These are phyloP conservation scores for Gallinago nigripennis DNA, from an alignment of 2,797 vertebrate genomes.

Conservation along the genomic window DNA sequence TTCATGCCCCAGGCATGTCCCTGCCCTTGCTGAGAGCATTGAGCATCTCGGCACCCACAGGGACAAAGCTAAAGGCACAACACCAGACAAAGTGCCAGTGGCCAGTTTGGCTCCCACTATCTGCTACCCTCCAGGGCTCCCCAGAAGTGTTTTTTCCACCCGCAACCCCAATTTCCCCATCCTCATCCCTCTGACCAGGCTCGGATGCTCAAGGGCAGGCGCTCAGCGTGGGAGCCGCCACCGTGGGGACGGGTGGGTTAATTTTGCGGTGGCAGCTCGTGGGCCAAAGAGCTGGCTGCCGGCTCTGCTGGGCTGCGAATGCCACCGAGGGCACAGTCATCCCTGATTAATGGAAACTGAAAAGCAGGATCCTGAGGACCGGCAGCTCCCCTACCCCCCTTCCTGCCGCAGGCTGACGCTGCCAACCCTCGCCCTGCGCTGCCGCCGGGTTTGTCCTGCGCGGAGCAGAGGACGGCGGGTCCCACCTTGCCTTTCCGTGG, in stretches of 20 bases:
- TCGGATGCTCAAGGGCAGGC: neutral
- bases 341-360: slow-evolving; percentile 26
- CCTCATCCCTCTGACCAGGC: fast-evolving
- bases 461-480: fast-evolving
- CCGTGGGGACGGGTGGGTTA: fast-evolving
- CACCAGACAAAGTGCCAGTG: fast-evolving
- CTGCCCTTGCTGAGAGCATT: fast-evolving
- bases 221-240: neutral
- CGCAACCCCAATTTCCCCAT: fast-evolving
- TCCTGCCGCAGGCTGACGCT: neutral
- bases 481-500: fast-evolving
- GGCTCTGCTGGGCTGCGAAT: neutral
- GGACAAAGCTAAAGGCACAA: neutral
- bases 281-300: neutral
- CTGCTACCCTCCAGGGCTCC: neutral
- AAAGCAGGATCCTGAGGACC: slow-evolving; percentile 1
- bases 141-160: neutral
- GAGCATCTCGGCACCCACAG: neutral
- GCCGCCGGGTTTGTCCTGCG: neutral
- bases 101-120: neutral
- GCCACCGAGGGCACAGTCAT: neutral
- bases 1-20: fast-evolving
- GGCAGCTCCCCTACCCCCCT: neutral
- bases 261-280: neutral
- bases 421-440: fast-evolving